phyloP scores from a whole-genome alignment of 2,888 invertebrate species.

The Onthophagus sagittarius region DNA sequence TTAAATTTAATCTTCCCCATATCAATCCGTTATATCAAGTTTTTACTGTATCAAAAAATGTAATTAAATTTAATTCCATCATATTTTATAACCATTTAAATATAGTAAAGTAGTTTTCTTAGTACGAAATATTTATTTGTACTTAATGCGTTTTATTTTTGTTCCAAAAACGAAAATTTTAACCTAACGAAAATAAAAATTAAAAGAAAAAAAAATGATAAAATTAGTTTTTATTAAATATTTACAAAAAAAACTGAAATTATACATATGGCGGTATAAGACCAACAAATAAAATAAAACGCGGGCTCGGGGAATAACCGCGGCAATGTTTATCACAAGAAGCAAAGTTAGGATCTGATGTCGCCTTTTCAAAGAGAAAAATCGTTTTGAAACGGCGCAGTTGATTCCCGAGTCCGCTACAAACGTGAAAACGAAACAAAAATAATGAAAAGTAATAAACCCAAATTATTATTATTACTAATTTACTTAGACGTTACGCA shows the following conservation, averaged over 20 bases:
- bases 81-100: not conserved
- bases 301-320: not conserved
- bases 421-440: not conserved
- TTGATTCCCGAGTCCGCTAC: not conserved
- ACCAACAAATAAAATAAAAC: not conserved
- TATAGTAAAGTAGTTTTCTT: not conserved
- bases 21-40: too few relatives aligned
- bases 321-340: slow-evolving; percentile 5
- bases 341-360: not conserved
- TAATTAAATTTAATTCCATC: too few relatives aligned
- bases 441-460: slow-evolving; percentile 19
- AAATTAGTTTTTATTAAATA: slow-evolving; percentile 22
- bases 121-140: slow-evolving; percentile 1
- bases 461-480: slow-evolving; percentile 19
- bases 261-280: slow-evolving; percentile 17
- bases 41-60: too few relatives aligned
- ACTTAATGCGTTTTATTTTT: slow-evolving; percentile 4
- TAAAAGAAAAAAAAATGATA: slow-evolving; percentile 15
- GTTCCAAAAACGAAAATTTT: not conserved
- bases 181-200: not conserved
- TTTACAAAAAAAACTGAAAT: slow-evolving; percentile 21
- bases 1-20: too few relatives aligned
- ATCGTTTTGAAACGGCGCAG: not conserved
- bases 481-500: slow-evolving; percentile 13
- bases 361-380: not conserved